These are phyloP conservation scores for Pholis gunnellus DNA, from an alignment of 2,113 vertebrate species.

Conservation along the genomic window DNA sequence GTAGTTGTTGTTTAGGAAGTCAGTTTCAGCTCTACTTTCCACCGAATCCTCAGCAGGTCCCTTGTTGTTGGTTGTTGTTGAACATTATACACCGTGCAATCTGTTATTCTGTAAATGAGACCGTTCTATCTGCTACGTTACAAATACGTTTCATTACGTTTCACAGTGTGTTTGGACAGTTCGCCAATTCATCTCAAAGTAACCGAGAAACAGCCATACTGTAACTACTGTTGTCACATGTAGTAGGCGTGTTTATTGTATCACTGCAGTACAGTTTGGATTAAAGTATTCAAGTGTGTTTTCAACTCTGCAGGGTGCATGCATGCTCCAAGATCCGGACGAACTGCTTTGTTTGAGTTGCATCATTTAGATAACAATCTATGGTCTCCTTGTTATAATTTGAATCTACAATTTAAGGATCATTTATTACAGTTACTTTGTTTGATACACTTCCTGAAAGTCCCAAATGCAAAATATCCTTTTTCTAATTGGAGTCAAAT, in stretches of 20 bases:
- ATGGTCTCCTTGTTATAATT: not conserved
- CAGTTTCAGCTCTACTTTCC: conserved; percentile 6
- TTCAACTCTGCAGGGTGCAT: conserved; percentile 23
- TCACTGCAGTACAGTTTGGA: conserved; percentile 30
- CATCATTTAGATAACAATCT: not conserved
- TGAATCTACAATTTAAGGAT: not conserved
- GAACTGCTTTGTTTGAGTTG: not conserved
- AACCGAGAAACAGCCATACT: conserved; percentile 25
- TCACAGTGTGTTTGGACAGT: conserved; percentile 35
- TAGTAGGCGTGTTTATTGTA: conserved; percentile 42
- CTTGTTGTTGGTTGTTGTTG: conserved; percentile 62
- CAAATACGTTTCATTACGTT: conserved; percentile 17
- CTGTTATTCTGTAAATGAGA: conserved; percentile 64
- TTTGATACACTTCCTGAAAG: not conserved
- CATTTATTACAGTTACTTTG: not conserved
- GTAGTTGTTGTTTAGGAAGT: not conserved
- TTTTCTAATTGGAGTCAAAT: not conserved
- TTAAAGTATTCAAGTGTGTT: conserved; percentile 42
- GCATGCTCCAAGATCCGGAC: conserved; percentile 40
- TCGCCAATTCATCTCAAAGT: conserved; percentile 33
- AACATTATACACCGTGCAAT: conserved; percentile 58
- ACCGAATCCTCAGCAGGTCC: conserved; percentile 20
- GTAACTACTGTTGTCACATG: conserved; percentile 38
- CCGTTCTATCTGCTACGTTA: conserved; percentile 47
- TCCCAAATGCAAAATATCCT: not conserved